Percentiles rank a stretch among this genome's conserved stretches.
Evolutionary conservation across 2,888 invertebrate genomes (phyloP).

Genomic region (Nemurella pictetii): DNA sequence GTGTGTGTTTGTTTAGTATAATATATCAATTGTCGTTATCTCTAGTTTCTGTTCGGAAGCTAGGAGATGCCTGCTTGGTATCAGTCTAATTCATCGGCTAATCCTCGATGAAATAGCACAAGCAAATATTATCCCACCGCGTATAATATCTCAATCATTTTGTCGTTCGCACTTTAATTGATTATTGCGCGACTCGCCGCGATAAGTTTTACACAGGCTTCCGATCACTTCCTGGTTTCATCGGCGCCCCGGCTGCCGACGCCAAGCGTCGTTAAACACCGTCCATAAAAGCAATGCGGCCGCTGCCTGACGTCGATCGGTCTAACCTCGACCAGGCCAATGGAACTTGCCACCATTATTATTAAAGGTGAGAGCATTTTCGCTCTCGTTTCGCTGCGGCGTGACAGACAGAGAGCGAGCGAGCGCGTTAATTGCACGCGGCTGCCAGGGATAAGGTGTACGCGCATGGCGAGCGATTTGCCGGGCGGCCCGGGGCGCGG

Average conservation of each 20-base stretch:
- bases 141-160: too few relatives aligned
- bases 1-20: too few relatives aligned
- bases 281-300: not conserved
- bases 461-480: not conserved
- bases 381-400: not conserved
- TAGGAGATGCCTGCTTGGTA: too few relatives aligned
- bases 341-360: not conserved
- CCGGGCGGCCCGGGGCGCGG: not conserved
- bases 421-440: not conserved
- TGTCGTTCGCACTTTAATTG: too few relatives aligned
- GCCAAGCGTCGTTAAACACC: not conserved
- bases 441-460: not conserved
- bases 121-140: too few relatives aligned
- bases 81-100: too few relatives aligned
- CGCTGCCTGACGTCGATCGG: not conserved
- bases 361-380: not conserved
- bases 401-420: not conserved
- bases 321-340: not conserved
- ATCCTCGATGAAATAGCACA: too few relatives aligned
- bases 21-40: too few relatives aligned
- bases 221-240: not conserved
- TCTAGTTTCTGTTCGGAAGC: too few relatives aligned
- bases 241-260: not conserved
- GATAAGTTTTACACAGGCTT: not conserved
- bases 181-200: too few relatives aligned